Evolutionary conservation across 2,113 vertebrate genomes (phyloP).

Genomic region (Lasiurus borealis): DNA sequence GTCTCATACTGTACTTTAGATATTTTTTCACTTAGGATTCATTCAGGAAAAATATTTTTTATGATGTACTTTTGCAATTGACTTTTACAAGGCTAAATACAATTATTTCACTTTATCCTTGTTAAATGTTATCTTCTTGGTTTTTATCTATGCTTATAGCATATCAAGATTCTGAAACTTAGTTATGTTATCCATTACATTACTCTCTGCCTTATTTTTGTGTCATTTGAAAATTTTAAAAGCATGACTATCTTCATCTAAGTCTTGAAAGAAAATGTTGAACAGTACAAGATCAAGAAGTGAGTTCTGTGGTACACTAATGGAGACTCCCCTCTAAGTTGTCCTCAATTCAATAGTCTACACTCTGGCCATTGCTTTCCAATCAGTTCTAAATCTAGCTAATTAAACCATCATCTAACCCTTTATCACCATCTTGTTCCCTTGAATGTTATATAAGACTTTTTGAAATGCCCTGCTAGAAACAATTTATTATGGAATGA

Average conservation of each 20-base stretch:
- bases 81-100: conserved; percentile 56
- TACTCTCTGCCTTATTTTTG: neutral
- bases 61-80: conserved; percentile 53
- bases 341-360: neutral
- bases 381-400: neutral
- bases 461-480: neutral
- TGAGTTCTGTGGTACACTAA: neutral
- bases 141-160: conserved; percentile 30
- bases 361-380: neutral
- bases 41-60: conserved; percentile 62
- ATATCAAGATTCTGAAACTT: conserved; percentile 30
- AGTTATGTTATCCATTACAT: neutral
- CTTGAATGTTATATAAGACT: neutral
- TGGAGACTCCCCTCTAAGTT: neutral
- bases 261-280: neutral
- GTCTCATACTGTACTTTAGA: conserved; percentile 66
- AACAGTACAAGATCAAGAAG: neutral
- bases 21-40: conserved; percentile 60
- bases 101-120: conserved; percentile 45
- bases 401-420: neutral
- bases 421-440: neutral
- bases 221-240: conserved; percentile 29
- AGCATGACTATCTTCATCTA: conserved; percentile 18
- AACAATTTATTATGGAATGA: neutral
- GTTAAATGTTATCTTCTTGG: conserved; percentile 43